Conservation (phyloP, 2,888 invertebrate species). For the Pristionchus japonicus region DNA sequence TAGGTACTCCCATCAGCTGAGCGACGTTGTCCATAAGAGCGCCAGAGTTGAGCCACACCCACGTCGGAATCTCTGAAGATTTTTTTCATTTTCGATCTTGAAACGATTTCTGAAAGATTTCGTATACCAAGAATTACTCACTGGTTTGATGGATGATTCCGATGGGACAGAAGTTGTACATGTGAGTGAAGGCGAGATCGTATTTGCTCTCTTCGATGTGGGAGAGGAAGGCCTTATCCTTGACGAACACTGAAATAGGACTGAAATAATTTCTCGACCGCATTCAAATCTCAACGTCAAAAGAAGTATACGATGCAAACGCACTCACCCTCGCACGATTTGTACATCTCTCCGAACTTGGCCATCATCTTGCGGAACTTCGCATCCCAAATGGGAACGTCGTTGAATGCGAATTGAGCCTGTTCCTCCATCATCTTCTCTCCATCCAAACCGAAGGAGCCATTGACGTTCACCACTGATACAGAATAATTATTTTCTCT, state of each 20-base stretch:
- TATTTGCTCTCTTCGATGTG: conserved; percentile 61
- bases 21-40: conserved; percentile 65
- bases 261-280: not conserved
- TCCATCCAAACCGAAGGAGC: conserved; percentile 21
- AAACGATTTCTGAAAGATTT: too few species aligned
- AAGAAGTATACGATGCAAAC: not conserved
- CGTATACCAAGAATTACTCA: not conserved
- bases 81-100: not conserved
- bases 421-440: conserved; percentile 54
- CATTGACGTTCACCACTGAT: conserved; percentile 20
- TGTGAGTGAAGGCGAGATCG: conserved; percentile 67
- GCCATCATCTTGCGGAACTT: conserved; percentile 46
- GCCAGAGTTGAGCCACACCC: conserved; percentile 63
- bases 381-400: conserved; percentile 37
- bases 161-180: conserved; percentile 55
- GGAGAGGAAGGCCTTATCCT: conserved; percentile 56
- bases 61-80: conserved; percentile 56
- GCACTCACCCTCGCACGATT: conserved; percentile 35
- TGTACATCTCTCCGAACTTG: conserved; percentile 48
- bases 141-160: conserved; percentile 51
- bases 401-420: conserved; percentile 53
- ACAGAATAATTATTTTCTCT: not conserved
- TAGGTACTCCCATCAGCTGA: conserved; percentile 60
- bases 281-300: not conserved
- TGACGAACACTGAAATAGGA: conserved; percentile 49